Evolutionary conservation across 2,888 invertebrate genomes (phyloP).

Genomic region (Oscheius sp.): DNA sequence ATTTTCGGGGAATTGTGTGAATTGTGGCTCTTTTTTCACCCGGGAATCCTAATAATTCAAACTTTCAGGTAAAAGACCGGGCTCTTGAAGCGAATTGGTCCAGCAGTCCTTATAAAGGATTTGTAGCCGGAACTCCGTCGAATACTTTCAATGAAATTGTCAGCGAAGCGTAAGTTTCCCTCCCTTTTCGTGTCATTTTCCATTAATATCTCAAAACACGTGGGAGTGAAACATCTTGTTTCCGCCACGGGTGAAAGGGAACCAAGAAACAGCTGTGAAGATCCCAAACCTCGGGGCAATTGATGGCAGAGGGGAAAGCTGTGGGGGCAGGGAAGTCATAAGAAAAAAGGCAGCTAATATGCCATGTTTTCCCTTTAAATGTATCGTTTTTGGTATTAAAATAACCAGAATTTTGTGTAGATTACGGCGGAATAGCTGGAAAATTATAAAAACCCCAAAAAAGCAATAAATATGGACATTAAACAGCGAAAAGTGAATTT

Average conservation of each 20-base stretch:
- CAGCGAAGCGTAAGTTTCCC: slow-evolving; percentile 49
- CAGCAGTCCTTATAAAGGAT: slow-evolving; percentile 47
- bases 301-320: slow-evolving; percentile 1
- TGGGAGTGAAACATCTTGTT: slow-evolving; percentile 14
- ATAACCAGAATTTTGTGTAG: too few relatives aligned
- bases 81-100: slow-evolving; percentile 49
- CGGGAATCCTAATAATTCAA: not conserved
- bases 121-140: slow-evolving; percentile 48
- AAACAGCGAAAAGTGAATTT: too few relatives aligned
- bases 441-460: too few relatives aligned
- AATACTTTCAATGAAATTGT: slow-evolving; percentile 57
- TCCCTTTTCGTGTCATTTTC: not conserved
- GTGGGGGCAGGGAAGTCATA: not conserved
- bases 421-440: too few relatives aligned
- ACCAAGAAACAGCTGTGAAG: slow-evolving; percentile 17
- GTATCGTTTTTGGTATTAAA: too few relatives aligned
- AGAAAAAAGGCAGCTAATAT: not conserved
- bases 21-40: not conserved
- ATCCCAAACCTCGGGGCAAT: not conserved
- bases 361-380: not conserved
- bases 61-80: slow-evolving; percentile 26
- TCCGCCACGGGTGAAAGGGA: not conserved
- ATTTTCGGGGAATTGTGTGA: too few relatives aligned
- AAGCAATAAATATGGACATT: too few relatives aligned
- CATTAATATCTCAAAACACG: not conserved